Evolutionary conservation across 2,888 invertebrate genomes (phyloP).

Genomic region (Eupithecia subfuscata): DNA sequence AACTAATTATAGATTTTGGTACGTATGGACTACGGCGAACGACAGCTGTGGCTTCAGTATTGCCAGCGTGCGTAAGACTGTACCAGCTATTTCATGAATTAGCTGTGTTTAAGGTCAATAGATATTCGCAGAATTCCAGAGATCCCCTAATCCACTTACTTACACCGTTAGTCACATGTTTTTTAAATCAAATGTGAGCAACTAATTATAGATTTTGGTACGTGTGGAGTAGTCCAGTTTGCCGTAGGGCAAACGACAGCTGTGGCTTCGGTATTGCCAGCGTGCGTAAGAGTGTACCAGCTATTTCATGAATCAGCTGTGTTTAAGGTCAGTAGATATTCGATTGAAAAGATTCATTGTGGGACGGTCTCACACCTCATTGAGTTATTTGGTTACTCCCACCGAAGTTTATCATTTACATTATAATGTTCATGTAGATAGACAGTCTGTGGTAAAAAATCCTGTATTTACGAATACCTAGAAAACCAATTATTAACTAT

Average conservation of each 20-base stretch:
- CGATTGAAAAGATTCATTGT: conserved; percentile 43
- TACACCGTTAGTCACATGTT: too few relatives aligned
- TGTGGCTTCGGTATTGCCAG: too few relatives aligned
- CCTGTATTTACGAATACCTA: not conserved
- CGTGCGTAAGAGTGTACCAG: conserved; percentile 14
- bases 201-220: too few relatives aligned
- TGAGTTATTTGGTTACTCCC: conserved; percentile 33
- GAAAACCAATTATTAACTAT: not conserved
- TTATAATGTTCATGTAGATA: not conserved
- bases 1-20: too few relatives aligned
- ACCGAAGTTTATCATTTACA: not conserved
- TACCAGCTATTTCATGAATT: conserved; percentile 13
- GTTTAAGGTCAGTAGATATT: conserved; percentile 33
- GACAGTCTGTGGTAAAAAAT: not conserved
- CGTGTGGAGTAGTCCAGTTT: too few relatives aligned
- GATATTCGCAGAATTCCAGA: too few relatives aligned
- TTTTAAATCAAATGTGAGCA: too few relatives aligned
- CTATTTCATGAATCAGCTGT: conserved; percentile 8
- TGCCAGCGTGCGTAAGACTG: not conserved
- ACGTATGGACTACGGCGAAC: too few relatives aligned
- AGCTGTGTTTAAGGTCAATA: conserved; percentile 26
- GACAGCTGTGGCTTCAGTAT: too few relatives aligned
- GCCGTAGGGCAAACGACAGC: too few relatives aligned
- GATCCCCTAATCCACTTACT: too few relatives aligned
- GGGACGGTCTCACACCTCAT: conserved; percentile 40